Evolutionary conservation across 1,140 invertebrate species (phyloP), one percentile per base, ranked within the genome.

Genomic region (Hestina assimilis): DNA sequence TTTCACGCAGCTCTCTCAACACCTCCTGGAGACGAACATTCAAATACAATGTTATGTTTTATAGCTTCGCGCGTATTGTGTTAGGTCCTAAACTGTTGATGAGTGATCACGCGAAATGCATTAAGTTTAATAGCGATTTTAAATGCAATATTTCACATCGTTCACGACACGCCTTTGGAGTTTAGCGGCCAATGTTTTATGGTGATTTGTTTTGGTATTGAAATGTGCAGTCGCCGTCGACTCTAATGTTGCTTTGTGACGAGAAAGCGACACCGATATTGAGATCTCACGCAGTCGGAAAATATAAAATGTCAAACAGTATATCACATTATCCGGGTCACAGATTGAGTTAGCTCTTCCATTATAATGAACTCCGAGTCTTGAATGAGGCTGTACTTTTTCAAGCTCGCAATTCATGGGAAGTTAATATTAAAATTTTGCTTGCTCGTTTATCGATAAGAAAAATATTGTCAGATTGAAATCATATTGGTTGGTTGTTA

Each of bases 21-120:
- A 88, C 85, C 85, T 87, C 69, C 63, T 11, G 62, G 62, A 75
- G 67, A 75, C 56, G 69, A 63, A 59, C 69, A 64, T 72, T 72
- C 60, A 54, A 57, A 76, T 87, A 87, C 84, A 86, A 83, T 85
- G 83, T 86, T 83, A 83, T 71, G 42, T 75, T 88, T 86, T 88
- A 88, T 69, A 66, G 64, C 83, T 71, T 58, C 63, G 8, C 71
- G 61, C 66, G 70, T 72, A 88, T 86, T 88, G 83, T 88, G 83
- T 88, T 85, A 88, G 83, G 68, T 69, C 75, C 81, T 88, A 84
- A 86, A 85, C 81, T 85, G 76, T 76, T 86, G 83, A 88, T 86
- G 84, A 86, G 72, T 85, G 84, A 87, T 87, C 83, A 81, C 79
- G 71, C 60, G 66, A 68, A 81, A 74, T 80, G 75, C 75, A 85